Evolutionary conservation across 2,888 invertebrate species (phyloP), one percentile per base, ranked within the genome.

Genomic region (Entomobrya proxima): DNA sequence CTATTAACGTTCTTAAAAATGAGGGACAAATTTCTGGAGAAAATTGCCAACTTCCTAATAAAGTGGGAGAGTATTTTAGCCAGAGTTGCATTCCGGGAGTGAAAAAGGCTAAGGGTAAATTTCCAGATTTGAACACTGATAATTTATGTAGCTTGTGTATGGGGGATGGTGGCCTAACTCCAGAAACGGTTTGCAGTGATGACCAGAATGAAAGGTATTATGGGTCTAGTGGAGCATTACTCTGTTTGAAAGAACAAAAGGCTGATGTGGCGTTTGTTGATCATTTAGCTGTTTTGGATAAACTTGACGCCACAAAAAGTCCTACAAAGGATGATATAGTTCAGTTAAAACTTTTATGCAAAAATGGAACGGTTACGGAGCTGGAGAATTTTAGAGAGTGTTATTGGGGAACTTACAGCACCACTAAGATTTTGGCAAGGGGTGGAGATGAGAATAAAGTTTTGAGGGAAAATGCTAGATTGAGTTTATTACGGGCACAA

Each of bases 41-140:
- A 69, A 69, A 69, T 24, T 69, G 69, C 44, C 21, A 2, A 21
- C 92, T 92, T 82, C 91, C 94, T n/a, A 93, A 93, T 89, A 94
- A 94, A 30, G 90, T 95, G 37, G 93, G 93, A 0, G 93, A 95
- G 81, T 95, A 95, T 92, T 96, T 96, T 92, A 44, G 27, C 0
- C 94, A 92, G 4, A 94, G 94, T 32, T 95, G 94, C 89, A 91
- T 94, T 47, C 94, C 94, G 1, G 94, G 94, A 7, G 93, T 93
- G 0, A 93, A 93, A 87, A 93, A 93, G 4, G 44, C 69, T 0
- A 3, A 21, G 3, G 9, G 9, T 18, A 4, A 13, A 2, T 5
- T 9, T 47, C 5, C 5, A 7, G 13, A 13, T 2, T 15, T 47
- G 3, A 4, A 4, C n/a, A n/a, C 47, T n/a, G 93, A 94, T 91